Evolutionary conservation across 2,888 invertebrate genomes (phyloP).

Genomic region (Rugalucina vietnamica): DNA sequence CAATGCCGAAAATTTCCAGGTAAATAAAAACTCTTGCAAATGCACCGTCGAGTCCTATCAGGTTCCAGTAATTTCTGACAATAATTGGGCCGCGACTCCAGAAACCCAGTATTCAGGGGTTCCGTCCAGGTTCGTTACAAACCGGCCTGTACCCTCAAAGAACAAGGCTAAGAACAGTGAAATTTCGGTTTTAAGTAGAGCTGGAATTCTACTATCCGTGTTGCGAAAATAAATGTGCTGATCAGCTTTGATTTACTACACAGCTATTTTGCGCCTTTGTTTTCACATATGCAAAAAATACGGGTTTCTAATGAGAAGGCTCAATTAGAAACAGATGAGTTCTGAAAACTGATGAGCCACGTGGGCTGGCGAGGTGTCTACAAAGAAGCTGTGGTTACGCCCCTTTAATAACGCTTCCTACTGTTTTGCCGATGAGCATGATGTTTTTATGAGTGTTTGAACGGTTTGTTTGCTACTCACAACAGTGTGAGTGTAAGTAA

Average conservation of each 20-base stretch:
- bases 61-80: conserved; percentile 5
- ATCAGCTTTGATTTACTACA: too few relatives aligned
- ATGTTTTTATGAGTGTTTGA: conserved; percentile 16
- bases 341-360: conserved; percentile 7
- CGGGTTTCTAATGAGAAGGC: too few relatives aligned
- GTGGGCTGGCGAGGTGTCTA: conserved; percentile 21
- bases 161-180: too few relatives aligned
- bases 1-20: not conserved
- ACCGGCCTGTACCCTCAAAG: too few relatives aligned
- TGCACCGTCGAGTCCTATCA: not conserved
- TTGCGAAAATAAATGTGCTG: too few relatives aligned
- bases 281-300: too few relatives aligned
- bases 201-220: too few relatives aligned
- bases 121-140: too few relatives aligned
- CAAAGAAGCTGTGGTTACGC: conserved; percentile 12
- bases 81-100: too few relatives aligned
- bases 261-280: too few relatives aligned
- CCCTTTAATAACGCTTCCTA: conserved; percentile 38
- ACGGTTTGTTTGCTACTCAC: not conserved
- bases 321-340: conserved; percentile 14
- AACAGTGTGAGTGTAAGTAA: conserved; percentile 2
- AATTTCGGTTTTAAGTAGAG: too few relatives aligned
- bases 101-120: too few relatives aligned
- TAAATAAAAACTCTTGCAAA: not conserved
- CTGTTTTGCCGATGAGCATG: conserved; percentile 11